These are phyloP conservation scores for Oreotrochilus melanogaster DNA, from an alignment of 2,113 vertebrate genomes.

Conservation along the genomic window DNA sequence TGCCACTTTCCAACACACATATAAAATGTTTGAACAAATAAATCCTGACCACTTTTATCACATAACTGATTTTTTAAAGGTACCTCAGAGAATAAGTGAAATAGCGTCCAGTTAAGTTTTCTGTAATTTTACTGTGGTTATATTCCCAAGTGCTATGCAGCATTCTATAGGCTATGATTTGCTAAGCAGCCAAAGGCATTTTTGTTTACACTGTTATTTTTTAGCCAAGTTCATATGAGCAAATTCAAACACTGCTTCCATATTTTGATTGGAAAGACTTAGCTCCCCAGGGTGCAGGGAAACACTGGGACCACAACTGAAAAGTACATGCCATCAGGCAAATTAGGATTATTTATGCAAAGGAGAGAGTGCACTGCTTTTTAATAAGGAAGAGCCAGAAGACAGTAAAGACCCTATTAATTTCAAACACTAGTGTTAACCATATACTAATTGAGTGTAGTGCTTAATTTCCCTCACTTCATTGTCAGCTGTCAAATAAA, in stretches of 20 bases:
- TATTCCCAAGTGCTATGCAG: not conserved
- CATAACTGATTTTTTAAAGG: not conserved
- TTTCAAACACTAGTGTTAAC: not conserved
- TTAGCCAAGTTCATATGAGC: not conserved
- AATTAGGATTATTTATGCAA: not conserved
- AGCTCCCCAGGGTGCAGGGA: not conserved
- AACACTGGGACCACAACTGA: not conserved
- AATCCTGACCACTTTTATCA: not conserved
- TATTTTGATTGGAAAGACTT: not conserved
- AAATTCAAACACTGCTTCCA: not conserved
- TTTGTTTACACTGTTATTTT: not conserved
- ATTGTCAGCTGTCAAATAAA: not conserved
- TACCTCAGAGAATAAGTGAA: not conserved
- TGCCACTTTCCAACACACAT: not conserved
- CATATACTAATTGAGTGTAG: not conserved
- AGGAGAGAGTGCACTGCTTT: not conserved
- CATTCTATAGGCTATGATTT: not conserved
- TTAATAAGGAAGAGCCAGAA: not conserved
- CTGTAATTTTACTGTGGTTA: not conserved
- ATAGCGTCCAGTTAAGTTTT: not conserved
- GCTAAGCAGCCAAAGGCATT: not conserved
- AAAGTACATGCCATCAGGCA: not conserved
- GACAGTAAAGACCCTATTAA: not conserved
- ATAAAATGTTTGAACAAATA: not conserved
- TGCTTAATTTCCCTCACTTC: not conserved